Evolutionary conservation across 2,797 vertebrate species (phyloP), one percentile per base, ranked within the genome.

Genomic region (Neosalanx taihuensis): DNA sequence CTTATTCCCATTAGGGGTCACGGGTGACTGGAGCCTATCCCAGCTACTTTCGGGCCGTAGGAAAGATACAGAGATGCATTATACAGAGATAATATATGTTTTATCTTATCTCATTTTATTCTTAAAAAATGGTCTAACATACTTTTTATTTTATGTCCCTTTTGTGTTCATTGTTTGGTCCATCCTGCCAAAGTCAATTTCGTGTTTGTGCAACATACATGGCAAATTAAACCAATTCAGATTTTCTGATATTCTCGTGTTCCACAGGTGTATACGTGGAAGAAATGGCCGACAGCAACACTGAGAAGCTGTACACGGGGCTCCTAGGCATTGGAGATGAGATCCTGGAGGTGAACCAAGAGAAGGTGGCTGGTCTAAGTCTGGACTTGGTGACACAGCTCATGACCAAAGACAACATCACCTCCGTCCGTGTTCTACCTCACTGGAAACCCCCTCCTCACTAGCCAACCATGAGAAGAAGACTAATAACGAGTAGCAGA

Each of bases 331-430:
- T 93, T 1, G 95, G 95, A 3, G 95, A 97, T 0, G 95, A 98
- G 88, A 93, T 97, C 84, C 85, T 97, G 49, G 95, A 98, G 85
- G 92, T 97, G 61, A 94, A 95, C 0, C 93, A 94, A 0, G 89
- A 85, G 35, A 94, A 94, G 0, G 95, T 97, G 6, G 90, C 93
- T 0, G 88, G 89, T 9, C 89, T 96, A 72, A 94, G 91, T 75
- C 79, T 95, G 82, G 84, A 92, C 65, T 87, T 90, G 29, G 84
- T 97, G 73, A 89, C 75, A 0, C 69, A 88, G 46, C 86, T 95
- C 67, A 90, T 97, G 85, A 85, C 88, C 6, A 84, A 56, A 30
- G 86, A 84, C 0, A 79, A 89, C 74, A 90, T 72, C 0, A 79
- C 94, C 63, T 91, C 90, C 0, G 59, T 97, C 26, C 91, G 95